phyloP scores from a whole-genome alignment of 2,113 vertebrate species.

The Spea bombifrons region DNA sequence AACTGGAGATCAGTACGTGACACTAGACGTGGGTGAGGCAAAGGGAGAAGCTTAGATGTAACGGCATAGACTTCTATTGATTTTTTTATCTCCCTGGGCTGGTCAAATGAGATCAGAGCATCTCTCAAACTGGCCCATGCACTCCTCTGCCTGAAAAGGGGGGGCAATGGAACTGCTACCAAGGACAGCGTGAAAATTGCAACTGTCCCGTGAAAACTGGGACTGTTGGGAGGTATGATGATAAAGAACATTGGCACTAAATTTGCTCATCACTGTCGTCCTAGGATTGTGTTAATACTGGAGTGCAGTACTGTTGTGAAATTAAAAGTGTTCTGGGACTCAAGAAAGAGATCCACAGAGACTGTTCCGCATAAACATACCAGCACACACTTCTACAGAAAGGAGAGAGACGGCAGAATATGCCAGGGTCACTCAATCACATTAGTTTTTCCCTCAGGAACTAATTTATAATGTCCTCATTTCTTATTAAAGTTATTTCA shows the following conservation, averaged over 20 bases:
- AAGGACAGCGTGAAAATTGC: too few relatives aligned
- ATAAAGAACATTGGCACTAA: constrained; percentile 1
- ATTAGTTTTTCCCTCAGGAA: constrained; percentile 29
- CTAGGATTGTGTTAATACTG: not conserved
- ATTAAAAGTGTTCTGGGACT: not conserved
- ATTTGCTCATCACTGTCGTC: not conserved
- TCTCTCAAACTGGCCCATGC: too few relatives aligned
- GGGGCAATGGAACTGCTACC: too few relatives aligned
- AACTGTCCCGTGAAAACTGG: too few relatives aligned
- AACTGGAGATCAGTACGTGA: too few relatives aligned
- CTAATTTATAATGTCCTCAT: constrained; percentile 34
- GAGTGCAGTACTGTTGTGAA: constrained; percentile 9
- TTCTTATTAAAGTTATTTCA: constrained; percentile 28
- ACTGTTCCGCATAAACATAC: constrained; percentile 15
- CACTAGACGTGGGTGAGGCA: too few relatives aligned
- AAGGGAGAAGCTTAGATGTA: too few relatives aligned
- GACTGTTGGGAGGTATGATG: too few relatives aligned
- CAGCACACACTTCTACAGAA: not conserved
- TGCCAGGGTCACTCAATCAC: constrained; percentile 31
- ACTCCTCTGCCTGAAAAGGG: too few relatives aligned
- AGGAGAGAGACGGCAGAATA: not conserved
- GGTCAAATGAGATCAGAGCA: too few relatives aligned
- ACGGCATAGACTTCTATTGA: too few relatives aligned
- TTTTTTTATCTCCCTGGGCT: too few relatives aligned
- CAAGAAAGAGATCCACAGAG: constrained; percentile 9